Conservation (phyloP, 2,888 invertebrate species). For the Erannis defoliaria region DNA sequence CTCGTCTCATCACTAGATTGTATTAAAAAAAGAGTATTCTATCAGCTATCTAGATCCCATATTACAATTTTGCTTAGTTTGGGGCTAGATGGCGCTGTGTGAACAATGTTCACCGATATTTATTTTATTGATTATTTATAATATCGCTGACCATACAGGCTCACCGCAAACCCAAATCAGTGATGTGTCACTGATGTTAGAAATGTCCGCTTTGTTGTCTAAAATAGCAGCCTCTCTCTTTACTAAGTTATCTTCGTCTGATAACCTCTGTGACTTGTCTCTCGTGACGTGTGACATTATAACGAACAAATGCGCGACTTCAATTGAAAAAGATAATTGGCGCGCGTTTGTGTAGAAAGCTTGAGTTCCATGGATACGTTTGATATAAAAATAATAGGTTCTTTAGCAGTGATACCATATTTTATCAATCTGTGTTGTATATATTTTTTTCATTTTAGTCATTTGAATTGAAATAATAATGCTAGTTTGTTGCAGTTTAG, state of each 20-base stretch:
- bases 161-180: not conserved
- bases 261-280: constrained; percentile 34
- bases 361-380: constrained; percentile 26
- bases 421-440: not conserved
- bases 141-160: not conserved
- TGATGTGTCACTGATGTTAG: constrained; percentile 11
- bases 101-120: too few relatives aligned
- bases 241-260: not conserved
- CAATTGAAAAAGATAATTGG: constrained; percentile 39
- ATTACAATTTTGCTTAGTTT: too few relatives aligned
- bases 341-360: constrained; percentile 26
- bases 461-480: not conserved
- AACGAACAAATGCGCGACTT: constrained; percentile 43
- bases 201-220: not conserved
- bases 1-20: too few relatives aligned
- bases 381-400: constrained; percentile 26
- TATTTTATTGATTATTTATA: too few relatives aligned
- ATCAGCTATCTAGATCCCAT: too few relatives aligned
- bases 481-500: too few relatives aligned
- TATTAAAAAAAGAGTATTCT: too few relatives aligned
- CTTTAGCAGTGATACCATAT: constrained; percentile 5
- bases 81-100: too few relatives aligned
- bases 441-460: not conserved
- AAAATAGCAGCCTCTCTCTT: not conserved
- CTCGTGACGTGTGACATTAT: constrained; percentile 44